Base-by-base conservation (phyloP, 1,140 invertebrate species). In the Diorhabda carinulata region DNA sequence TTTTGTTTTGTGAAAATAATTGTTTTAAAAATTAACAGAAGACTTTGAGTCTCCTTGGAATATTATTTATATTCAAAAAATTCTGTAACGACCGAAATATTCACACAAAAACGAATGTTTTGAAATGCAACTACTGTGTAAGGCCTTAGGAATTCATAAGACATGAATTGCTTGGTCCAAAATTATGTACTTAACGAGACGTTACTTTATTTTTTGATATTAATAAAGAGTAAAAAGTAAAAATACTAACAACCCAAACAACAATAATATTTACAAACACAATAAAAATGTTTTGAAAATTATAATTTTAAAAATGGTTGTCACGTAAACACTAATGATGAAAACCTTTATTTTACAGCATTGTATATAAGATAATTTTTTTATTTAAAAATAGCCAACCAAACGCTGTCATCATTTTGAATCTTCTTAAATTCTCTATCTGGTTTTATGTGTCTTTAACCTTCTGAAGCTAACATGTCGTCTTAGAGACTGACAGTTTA, bases 241-340 rank as follows among this genome's bases (percentile, higher is more conserved):
- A 52, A 52, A 52, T 52, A 52, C 47, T 52, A 52, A 52, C 47
- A 52, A 52, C 47, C 25, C 47, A 52, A 52, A 52, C n/a, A 52
- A 52, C 47, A 52, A 52, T 52, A 52, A 52, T 52, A 52, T 52
- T 52, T 52, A 52, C 47, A 52, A 52, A 52, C 47, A 52, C 47
- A 52, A 52, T 52, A 52, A 52, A 6, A 6, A 52, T 9, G 2
- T 52, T 52, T 8, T 52, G 47, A 52, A 25, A 25, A 52, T 52
- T 3, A 52, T 52, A 6, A 52, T 52, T 4, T 52, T 6, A 52
- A 52, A 52, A 52, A 8, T 52, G 47, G 6, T 8, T n/a, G 47
- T 52, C n/a, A n/a, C 47, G 6, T 52, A 52, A 52, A 52, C 6
- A 52, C 47, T 2, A 52, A 52, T 8, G 47, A 8, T 52, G 4